Conservation (phyloP, 2,797 vertebrate genomes). For the Melanotaenia boesemani region DNA sequence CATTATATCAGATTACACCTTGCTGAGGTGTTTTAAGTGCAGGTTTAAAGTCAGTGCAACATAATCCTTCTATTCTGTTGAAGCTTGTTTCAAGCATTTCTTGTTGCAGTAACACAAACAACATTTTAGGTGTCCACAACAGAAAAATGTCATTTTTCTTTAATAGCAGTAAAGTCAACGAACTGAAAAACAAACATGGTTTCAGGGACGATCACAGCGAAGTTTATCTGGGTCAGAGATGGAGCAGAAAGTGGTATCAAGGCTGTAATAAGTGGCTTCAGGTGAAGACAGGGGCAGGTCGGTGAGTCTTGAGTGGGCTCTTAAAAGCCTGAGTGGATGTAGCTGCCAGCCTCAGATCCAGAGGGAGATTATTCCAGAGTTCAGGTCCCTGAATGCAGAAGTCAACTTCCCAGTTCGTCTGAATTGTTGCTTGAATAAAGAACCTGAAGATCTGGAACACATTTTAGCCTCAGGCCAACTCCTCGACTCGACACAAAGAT, state of each 20-base stretch:
- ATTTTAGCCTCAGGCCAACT: slow-evolving; percentile 24
- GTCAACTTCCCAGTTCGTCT: slow-evolving; percentile 7
- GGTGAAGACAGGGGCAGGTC: slow-evolving; percentile 28
- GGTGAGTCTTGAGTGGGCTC: slow-evolving; percentile 27
- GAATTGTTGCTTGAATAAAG: neutral
- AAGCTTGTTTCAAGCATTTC: neutral
- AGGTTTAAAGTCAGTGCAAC: too few species aligned
- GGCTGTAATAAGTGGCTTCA: slow-evolving; percentile 41
- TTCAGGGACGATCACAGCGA: slow-evolving; percentile 3
- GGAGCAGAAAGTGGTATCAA: slow-evolving; percentile 12
- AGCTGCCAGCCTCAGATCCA: slow-evolving; percentile 44
- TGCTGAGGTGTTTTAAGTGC: neutral
- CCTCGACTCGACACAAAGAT: slow-evolving; percentile 4
- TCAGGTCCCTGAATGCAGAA: slow-evolving; percentile 40
- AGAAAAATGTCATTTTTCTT: neutral
- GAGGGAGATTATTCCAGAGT: slow-evolving; percentile 58
- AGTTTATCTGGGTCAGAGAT: slow-evolving; percentile 17
- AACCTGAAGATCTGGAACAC: slow-evolving; percentile 8
- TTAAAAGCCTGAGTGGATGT: slow-evolving; percentile 59
- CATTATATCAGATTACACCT: neutral
- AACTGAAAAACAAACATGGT: neutral
- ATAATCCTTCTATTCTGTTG: too few species aligned
- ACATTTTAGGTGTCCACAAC: too few species aligned
- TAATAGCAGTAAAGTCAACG: neutral
- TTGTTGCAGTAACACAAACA: neutral